These are phyloP conservation scores for Panurus biarmicus DNA, from an alignment of 2,113 vertebrate species.

Conservation along the genomic window DNA sequence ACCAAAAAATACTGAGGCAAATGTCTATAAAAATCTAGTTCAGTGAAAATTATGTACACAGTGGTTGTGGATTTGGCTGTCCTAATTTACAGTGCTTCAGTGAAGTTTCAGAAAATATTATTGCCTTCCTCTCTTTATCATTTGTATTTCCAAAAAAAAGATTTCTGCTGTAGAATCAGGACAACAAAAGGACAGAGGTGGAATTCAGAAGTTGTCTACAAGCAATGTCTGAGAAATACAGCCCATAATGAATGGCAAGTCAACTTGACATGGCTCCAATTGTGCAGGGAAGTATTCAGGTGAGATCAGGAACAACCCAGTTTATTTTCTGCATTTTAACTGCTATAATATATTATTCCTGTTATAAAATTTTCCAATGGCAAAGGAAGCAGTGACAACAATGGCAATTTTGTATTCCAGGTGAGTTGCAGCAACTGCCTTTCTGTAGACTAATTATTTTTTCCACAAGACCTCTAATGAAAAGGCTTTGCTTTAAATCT, in stretches of 20 bases:
- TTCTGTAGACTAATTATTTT: not conserved
- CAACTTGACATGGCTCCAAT: not conserved
- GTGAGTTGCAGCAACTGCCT: not conserved
- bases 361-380: not conserved
- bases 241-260: not conserved
- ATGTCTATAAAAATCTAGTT: not conserved
- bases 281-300: not conserved
- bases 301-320: not conserved
- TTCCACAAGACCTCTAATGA: not conserved
- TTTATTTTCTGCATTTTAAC: not conserved
- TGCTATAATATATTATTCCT: not conserved
- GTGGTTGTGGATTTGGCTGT: not conserved
- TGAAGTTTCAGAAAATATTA: not conserved
- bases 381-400: not conserved
- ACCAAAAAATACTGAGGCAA: not conserved
- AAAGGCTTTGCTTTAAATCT: not conserved
- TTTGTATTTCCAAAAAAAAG: not conserved
- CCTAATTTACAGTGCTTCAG: not conserved
- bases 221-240: not conserved
- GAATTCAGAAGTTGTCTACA: not conserved
- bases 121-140: not conserved
- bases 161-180: not conserved
- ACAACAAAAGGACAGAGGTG: not conserved
- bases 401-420: not conserved
- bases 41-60: not conserved